phyloP scores from a whole-genome alignment of 1,140 invertebrate genomes.

The Lutraria rhynchaena region DNA sequence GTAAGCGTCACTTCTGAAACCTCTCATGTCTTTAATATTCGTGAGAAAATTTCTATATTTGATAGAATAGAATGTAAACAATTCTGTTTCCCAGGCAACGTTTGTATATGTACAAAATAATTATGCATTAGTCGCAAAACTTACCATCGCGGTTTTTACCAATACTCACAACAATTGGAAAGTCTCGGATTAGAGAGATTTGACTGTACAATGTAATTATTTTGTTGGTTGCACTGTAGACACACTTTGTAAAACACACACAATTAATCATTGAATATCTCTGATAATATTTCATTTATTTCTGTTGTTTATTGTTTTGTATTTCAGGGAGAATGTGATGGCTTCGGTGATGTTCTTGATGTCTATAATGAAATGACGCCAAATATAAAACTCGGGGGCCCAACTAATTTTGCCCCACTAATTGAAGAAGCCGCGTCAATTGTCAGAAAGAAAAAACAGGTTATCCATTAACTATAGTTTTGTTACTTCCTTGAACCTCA shows the following conservation, averaged over 20 bases:
- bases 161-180: neutral
- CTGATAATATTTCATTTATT: too few relatives aligned
- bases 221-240: neutral
- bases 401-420: slow-evolving; percentile 83
- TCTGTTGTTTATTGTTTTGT: too few relatives aligned
- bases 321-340: slow-evolving; percentile 60
- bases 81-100: too few relatives aligned
- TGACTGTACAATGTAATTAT: neutral
- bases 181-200: neutral
- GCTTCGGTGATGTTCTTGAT: slow-evolving; percentile 68
- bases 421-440: slow-evolving; percentile 81
- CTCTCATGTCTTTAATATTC: neutral
- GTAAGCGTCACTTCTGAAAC: neutral
- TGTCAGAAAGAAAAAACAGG: slow-evolving; percentile 65
- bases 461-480: slow-evolving; percentile 25
- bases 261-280: neutral
- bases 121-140: neutral
- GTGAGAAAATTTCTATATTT: neutral
- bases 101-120: neutral
- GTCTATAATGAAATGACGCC: slow-evolving; percentile 70
- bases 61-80: too few relatives aligned
- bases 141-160: neutral
- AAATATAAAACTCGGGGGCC: slow-evolving; percentile 80
- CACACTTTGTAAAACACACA: neutral
- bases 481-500: neutral